These are phyloP conservation scores for Selenia dentaria DNA, from an alignment of 2,888 invertebrate genomes.

Conservation along the genomic window DNA sequence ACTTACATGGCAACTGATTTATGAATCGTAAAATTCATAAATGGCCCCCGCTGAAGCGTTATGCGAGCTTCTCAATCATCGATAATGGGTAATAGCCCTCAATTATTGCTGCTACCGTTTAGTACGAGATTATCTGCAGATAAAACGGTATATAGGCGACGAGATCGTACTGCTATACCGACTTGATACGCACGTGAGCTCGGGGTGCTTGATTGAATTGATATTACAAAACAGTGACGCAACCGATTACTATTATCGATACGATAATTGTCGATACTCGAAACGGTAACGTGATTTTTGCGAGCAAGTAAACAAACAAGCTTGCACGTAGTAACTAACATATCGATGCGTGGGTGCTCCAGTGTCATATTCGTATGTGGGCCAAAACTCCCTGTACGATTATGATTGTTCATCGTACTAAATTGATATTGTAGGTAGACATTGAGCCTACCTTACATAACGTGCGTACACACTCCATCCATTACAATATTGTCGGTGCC, in stretches of 20 bases:
- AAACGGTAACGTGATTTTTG: slow-evolving; percentile 16
- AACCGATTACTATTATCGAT: slow-evolving; percentile 15
- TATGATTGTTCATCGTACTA: not conserved
- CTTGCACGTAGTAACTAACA: slow-evolving; percentile 7
- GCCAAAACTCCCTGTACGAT: too few relatives aligned
- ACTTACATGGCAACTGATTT: slow-evolving; percentile 52
- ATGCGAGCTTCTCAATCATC: slow-evolving; percentile 55
- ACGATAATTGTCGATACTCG: slow-evolving; percentile 17
- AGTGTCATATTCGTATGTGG: not conserved
- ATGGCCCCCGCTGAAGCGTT: slow-evolving; percentile 53
- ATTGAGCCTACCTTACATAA: slow-evolving; percentile 20
- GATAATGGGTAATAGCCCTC: slow-evolving; percentile 57
- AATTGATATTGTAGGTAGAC: slow-evolving; percentile 3
- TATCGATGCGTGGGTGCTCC: slow-evolving; percentile 7
- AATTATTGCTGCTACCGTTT: slow-evolving; percentile 49
- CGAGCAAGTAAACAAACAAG: slow-evolving; percentile 10
- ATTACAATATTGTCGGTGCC: slow-evolving; percentile 45
- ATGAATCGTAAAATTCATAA: slow-evolving; percentile 62
- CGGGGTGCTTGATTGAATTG: slow-evolving; percentile 6
- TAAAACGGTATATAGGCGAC: slow-evolving; percentile 8
- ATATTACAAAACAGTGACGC: slow-evolving; percentile 10
- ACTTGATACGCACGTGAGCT: slow-evolving; percentile 2
- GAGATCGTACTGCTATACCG: slow-evolving; percentile 4
- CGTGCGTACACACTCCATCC: slow-evolving; percentile 23
- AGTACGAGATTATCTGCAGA: slow-evolving; percentile 22